Evolutionary conservation across 2,113 vertebrate genomes (phyloP).

Genomic region (Bubo blakistoni): DNA sequence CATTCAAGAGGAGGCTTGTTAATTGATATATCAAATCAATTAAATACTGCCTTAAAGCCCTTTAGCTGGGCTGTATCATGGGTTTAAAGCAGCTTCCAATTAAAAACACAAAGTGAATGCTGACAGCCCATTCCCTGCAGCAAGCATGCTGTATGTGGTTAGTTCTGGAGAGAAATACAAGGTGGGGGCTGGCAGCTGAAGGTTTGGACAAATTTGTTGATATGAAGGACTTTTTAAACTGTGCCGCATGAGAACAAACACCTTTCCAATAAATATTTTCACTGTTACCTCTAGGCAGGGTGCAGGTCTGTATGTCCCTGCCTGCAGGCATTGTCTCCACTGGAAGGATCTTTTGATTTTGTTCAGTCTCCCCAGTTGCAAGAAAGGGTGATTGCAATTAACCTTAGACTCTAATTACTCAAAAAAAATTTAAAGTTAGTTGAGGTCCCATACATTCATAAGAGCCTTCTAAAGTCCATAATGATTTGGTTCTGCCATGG

Average conservation of each 20-base stretch:
- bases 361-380: background rate
- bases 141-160: fast-evolving
- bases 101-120: background rate
- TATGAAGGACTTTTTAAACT: background rate
- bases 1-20: background rate
- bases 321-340: background rate
- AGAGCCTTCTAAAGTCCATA: background rate
- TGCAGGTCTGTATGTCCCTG: background rate
- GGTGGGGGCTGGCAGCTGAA: background rate
- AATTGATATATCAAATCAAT: background rate
- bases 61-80: background rate
- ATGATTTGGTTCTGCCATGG: background rate
- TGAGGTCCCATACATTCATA: background rate
- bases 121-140: fast-evolving
- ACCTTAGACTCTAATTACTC: background rate
- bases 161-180: background rate
- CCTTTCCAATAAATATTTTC: background rate
- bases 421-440: background rate
- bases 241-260: background rate
- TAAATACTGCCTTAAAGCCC: background rate
- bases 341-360: background rate
- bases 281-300: background rate
- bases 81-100: background rate
- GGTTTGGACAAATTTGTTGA: fast-evolving
- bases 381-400: background rate